Conservation (phyloP, 2,888 invertebrate species). For the Idaea biselata region DNA sequence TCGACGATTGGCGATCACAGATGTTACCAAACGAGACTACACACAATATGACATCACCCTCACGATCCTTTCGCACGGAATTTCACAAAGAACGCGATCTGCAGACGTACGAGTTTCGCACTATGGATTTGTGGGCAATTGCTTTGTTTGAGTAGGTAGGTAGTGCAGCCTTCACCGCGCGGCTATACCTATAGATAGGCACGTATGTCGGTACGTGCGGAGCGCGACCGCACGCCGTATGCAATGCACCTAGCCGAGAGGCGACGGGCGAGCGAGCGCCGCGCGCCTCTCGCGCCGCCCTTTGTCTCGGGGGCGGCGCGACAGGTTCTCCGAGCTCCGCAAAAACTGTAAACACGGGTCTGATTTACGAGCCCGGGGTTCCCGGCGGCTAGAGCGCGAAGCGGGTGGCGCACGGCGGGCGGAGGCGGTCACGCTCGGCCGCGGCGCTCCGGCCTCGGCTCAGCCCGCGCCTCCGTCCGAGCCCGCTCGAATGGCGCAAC, state of each 20-base stretch:
- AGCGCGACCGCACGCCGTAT: slow-evolving; percentile 48
- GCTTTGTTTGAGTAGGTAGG: slow-evolving; percentile 76
- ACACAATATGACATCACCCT: slow-evolving; percentile 58
- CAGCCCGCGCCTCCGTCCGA: slow-evolving; percentile 61
- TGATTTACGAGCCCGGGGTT: slow-evolving; percentile 61
- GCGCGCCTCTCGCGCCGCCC: slow-evolving; percentile 55
- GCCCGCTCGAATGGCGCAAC: slow-evolving; percentile 71
- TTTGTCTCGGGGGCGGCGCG: slow-evolving; percentile 66
- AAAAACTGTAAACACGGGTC: slow-evolving; percentile 76
- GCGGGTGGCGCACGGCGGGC: slow-evolving; percentile 41
- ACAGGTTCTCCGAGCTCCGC: slow-evolving; percentile 60
- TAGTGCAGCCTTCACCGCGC: slow-evolving; percentile 74
- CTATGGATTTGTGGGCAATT: slow-evolving; percentile 70
- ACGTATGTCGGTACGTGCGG: slow-evolving; percentile 52
- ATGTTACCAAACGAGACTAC: slow-evolving; percentile 60
- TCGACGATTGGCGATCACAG: slow-evolving; percentile 58
- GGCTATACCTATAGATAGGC: slow-evolving; percentile 60
- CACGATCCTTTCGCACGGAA: slow-evolving; percentile 48
- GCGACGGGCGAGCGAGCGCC: slow-evolving; percentile 61
- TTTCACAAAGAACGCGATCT: slow-evolving; percentile 61
- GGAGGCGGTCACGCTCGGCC: slow-evolving; percentile 74
- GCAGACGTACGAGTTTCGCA: slow-evolving; percentile 52
- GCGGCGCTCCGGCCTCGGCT: slow-evolving; percentile 61
- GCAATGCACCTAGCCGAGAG: slow-evolving; percentile 71
- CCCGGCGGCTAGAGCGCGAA: slow-evolving; percentile 37